Conservation (phyloP, 2,113 vertebrate species). For the Genyomyrus donnyi region DNA sequence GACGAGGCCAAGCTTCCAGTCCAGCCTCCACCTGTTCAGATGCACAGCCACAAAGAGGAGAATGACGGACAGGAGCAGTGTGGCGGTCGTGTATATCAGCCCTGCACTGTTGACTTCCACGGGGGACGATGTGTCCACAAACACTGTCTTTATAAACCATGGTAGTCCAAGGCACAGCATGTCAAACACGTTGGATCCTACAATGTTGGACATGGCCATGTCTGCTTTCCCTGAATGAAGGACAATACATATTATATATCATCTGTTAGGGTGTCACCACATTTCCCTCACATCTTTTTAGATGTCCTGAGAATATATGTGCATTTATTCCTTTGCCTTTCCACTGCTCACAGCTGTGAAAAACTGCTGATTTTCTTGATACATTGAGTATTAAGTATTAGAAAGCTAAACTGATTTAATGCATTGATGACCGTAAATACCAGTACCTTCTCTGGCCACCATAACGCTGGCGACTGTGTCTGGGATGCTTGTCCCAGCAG, state of each 20-base stretch:
- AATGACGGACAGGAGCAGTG: constrained; percentile 78
- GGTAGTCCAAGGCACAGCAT: constrained; percentile 90
- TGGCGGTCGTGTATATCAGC: constrained; percentile 74
- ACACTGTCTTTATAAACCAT: constrained; percentile 90
- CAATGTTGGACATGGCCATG: constrained; percentile 97
- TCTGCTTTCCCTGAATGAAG: constrained; percentile 81
- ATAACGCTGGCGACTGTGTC: constrained; percentile 89
- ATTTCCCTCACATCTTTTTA: neutral
- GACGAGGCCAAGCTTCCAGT: constrained; percentile 77
- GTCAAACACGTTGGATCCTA: constrained; percentile 95
- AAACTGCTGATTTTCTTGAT: neutral
- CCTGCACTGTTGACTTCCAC: constrained; percentile 83
- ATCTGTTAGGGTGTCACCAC: neutral
- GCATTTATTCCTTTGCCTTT: neutral
- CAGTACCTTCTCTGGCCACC: constrained; percentile 87
- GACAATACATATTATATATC: constrained; percentile 6
- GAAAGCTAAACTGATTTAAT: neutral
- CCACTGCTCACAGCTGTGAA: neutral
- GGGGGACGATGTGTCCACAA: constrained; percentile 69
- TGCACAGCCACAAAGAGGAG: constrained; percentile 81
- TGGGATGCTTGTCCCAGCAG: constrained; percentile 92
- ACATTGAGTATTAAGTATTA: neutral
- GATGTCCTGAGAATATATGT: neutral
- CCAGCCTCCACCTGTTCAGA: constrained; percentile 84
- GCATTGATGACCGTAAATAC: neutral